Evolutionary conservation across 1,140 invertebrate genomes (phyloP).

Genomic region (Elymnias hypermnestra): DNA sequence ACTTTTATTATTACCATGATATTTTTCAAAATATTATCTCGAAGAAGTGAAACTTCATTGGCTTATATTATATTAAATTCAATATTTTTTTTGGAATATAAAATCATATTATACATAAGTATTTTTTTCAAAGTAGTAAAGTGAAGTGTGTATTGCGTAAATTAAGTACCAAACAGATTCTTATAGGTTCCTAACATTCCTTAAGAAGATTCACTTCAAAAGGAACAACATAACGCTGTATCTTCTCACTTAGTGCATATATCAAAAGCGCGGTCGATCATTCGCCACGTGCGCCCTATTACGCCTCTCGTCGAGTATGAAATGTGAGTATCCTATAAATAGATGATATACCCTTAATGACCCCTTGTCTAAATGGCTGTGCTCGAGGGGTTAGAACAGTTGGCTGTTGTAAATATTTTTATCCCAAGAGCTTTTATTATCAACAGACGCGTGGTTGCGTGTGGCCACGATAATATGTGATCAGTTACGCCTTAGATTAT

Average conservation of each 20-base stretch:
- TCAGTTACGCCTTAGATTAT: not conserved
- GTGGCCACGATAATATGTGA: constrained; percentile 21
- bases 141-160: too few species aligned
- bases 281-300: constrained; percentile 54
- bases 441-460: constrained; percentile 21
- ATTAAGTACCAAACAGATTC: too few species aligned
- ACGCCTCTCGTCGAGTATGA: constrained; percentile 45
- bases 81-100: too few species aligned
- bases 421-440: constrained; percentile 33
- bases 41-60: too few species aligned
- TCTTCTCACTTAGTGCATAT: constrained; percentile 13
- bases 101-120: too few species aligned
- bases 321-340: constrained; percentile 54
- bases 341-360: constrained; percentile 54
- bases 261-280: constrained; percentile 17
- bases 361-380: constrained; percentile 40
- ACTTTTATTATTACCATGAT: too few species aligned
- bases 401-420: constrained; percentile 45
- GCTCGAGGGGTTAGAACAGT: constrained; percentile 31
- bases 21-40: too few species aligned
- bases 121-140: too few species aligned
- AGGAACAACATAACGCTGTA: constrained; percentile 1
- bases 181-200: too few species aligned
- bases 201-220: too few species aligned
- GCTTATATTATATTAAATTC: too few species aligned